Percentiles rank a stretch among this genome's conserved stretches.
These are phyloP conservation scores for Callipepla californica DNA, from an alignment of 2,113 vertebrate species.

Conservation along the genomic window DNA sequence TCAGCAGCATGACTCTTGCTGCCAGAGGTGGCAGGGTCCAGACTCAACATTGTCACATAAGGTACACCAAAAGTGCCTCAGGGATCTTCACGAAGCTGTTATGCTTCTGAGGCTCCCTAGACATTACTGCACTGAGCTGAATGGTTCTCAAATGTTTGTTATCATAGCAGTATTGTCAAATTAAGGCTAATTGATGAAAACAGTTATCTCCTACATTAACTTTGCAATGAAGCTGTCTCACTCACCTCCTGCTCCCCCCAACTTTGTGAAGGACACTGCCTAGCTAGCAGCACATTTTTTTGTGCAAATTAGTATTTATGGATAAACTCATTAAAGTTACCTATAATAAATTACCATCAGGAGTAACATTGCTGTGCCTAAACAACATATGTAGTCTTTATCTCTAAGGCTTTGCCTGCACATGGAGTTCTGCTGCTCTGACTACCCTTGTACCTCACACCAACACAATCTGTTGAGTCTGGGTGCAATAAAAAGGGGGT, in stretches of 20 bases:
- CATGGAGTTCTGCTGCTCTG: background rate
- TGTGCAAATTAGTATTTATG: background rate
- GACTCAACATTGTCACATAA: background rate
- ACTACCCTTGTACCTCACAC: accelerated
- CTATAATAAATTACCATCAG: background rate
- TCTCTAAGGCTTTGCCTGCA: background rate
- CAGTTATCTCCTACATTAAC: background rate
- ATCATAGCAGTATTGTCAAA: background rate
- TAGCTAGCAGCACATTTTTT: background rate
- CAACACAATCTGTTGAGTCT: background rate
- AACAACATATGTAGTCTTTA: accelerated
- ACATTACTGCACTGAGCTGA: background rate
- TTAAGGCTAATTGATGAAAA: background rate
- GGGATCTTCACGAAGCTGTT: background rate
- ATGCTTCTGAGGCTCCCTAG: background rate
- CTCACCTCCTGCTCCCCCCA: background rate
- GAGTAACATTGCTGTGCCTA: background rate
- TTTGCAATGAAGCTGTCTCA: background rate
- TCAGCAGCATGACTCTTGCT: background rate
- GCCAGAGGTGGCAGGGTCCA: background rate
- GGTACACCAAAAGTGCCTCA: background rate
- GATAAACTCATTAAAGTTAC: background rate
- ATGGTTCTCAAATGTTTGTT: background rate
- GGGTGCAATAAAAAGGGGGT: background rate
- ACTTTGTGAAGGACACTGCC: background rate